Base-by-base conservation (phyloP, 2,888 invertebrate genomes). In the Nymphalis polychloros region DNA sequence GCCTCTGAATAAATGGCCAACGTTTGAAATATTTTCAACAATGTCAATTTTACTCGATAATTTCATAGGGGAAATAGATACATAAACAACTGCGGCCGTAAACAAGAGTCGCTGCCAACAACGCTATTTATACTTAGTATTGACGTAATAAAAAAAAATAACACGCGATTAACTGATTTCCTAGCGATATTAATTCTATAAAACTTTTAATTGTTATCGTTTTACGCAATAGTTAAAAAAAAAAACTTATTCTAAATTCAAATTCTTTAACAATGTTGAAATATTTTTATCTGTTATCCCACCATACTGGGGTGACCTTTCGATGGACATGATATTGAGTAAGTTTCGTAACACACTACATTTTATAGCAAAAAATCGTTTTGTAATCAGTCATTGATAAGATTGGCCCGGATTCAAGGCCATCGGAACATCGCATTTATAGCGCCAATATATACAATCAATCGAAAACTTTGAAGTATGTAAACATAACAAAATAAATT, bases 381-480 rank as follows among this genome's bases (percentile, higher is more conserved):
- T 68, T 66, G 83, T 86, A 85, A 90, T 90, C 90, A 82, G 83
- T 79, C 74, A 80, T 72, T 78, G 90, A 90, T 91, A 89, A 89
- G 86, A 84, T 86, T 83, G 80, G 78, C 76, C 74, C 77, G 74
- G 77, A 83, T 82, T 88, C 89, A 90, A 89, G 90, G 89, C 71
- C 78, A 71, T 57, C 70, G 67, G 67, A 74, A 78, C 84, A 79
- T 70, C 70, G 72, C 62, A 76, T 55, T 55, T 78, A 79, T 81
- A 78, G 81, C 81, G 77, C 78, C 75, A 79, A 75, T 79, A 77
- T 80, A 76, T 76, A 77, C 73, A 74, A 67, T 53, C 46, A 17
- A 69, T 63, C 59, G 57, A 57, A 46, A 63, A 62, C 61, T 60
- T 47, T 52, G 16, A 65, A 57, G 19, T 59, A 20, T 19, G 53